Conservation (phyloP, 2,113 vertebrate species). For the Notothenia rossii region DNA sequence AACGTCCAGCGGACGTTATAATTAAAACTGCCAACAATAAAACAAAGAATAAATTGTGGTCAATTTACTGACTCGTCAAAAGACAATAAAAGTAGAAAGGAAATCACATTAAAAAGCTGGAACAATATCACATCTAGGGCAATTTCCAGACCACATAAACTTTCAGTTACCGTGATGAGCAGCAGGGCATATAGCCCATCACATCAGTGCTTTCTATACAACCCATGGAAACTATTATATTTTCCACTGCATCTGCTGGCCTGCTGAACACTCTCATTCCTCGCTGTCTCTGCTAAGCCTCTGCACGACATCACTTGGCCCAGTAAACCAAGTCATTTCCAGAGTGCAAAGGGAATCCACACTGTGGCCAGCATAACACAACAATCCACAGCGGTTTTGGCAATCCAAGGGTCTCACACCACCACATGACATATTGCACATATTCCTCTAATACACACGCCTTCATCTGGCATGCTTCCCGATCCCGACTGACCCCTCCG, state of each 20-base stretch:
- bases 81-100: background rate
- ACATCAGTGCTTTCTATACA: conserved; percentile 34
- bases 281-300: conserved; percentile 27
- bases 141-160: conserved; percentile 25
- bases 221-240: conserved; percentile 49
- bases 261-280: conserved; percentile 45
- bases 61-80: background rate
- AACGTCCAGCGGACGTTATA: background rate
- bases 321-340: conserved; percentile 60
- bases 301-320: conserved; percentile 63
- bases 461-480: conserved; percentile 45
- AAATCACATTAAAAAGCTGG: conserved; percentile 10
- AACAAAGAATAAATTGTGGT: background rate
- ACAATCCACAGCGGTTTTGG: conserved; percentile 65
- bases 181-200: background rate
- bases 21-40: background rate
- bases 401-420: conserved; percentile 62
- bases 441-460: conserved; percentile 59
- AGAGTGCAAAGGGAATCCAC: conserved; percentile 50
- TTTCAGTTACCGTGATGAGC: background rate
- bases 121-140: conserved; percentile 31
- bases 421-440: conserved; percentile 65
- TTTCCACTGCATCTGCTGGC: conserved; percentile 51
- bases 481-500: conserved; percentile 45
- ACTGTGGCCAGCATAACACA: conserved; percentile 59